Evolutionary conservation across 2,797 vertebrate genomes (phyloP).

Genomic region (Thunnus albacares): DNA sequence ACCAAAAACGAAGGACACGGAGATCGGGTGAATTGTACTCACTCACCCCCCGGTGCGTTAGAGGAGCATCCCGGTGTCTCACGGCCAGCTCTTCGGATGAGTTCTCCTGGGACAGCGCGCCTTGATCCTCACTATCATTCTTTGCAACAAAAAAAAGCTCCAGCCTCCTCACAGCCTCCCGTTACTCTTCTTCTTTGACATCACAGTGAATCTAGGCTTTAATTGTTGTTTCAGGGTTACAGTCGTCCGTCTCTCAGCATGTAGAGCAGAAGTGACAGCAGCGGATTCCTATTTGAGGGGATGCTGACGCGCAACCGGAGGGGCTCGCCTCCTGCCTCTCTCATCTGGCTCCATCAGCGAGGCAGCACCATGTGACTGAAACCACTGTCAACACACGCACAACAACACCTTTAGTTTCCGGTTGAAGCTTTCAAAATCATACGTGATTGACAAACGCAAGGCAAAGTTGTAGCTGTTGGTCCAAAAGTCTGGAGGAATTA

Average conservation of each 20-base stretch:
- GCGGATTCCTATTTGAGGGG: constrained; percentile 78
- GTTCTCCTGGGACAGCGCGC: constrained; percentile 84
- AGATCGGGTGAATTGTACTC: constrained; percentile 63
- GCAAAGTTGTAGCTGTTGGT: no score
- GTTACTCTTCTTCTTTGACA: constrained; percentile 59
- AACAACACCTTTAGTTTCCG: constrained; percentile 1
- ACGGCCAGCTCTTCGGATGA: constrained; percentile 74
- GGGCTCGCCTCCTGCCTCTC: constrained; percentile 82
- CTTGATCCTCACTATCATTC: constrained; percentile 80
- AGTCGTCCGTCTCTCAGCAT: constrained; percentile 48
- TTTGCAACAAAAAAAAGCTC: constrained; percentile 52
- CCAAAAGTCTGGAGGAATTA: not conserved
- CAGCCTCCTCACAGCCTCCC: constrained; percentile 72
- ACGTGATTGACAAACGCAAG: not conserved
- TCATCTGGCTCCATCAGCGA: constrained; percentile 81
- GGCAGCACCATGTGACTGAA: constrained; percentile 82
- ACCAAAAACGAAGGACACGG: not conserved
- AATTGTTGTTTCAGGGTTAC: constrained; percentile 38
- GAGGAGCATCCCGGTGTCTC: constrained; percentile 81
- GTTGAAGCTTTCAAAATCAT: constrained; percentile 55
- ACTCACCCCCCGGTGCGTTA: constrained; percentile 78
- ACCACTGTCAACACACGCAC: not conserved
- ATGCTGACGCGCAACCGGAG: constrained; percentile 81
- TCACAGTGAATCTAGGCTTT: constrained; percentile 43
- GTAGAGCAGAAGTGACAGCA: constrained; percentile 72